phyloP scores from a whole-genome alignment of 2,888 invertebrate species.

The Monoplex corrugatus region DNA sequence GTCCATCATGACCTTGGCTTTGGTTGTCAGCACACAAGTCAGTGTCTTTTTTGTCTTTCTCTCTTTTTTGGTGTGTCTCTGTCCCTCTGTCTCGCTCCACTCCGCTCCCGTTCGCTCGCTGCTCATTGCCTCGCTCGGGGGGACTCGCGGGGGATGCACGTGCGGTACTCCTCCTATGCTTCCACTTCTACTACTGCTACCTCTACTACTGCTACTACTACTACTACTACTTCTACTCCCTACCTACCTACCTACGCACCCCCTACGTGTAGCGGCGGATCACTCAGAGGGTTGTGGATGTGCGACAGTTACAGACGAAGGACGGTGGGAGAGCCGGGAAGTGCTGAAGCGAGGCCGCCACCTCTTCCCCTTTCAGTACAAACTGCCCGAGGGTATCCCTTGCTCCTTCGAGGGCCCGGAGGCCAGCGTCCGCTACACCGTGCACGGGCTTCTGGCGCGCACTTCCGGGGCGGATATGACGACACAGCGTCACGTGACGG shows the following conservation, averaged over 20 bases:
- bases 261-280: neutral
- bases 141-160: no score
- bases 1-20: no score
- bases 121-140: neutral
- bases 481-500: constrained; percentile 71
- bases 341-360: constrained; percentile 75
- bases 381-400: constrained; percentile 74
- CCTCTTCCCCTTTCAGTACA: constrained; percentile 78
- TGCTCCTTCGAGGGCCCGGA: constrained; percentile 77
- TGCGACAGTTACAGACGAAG: constrained; percentile 71
- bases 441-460: constrained; percentile 73
- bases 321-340: constrained; percentile 76
- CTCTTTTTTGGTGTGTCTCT: neutral
- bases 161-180: no score
- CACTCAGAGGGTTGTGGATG: constrained; percentile 40
- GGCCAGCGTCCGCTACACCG: constrained; percentile 75
- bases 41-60: neutral
- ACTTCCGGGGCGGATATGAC: constrained; percentile 73
- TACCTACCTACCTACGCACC: neutral
- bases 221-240: neutral
- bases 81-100: neutral
- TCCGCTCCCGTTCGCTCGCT: neutral
- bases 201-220: neutral
- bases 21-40: no score
- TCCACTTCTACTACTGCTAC: no score